Percentiles rank a stretch among this genome's conserved stretches.
Conservation (phyloP, 2,888 invertebrate genomes). For the Fabriciana adippe region DNA sequence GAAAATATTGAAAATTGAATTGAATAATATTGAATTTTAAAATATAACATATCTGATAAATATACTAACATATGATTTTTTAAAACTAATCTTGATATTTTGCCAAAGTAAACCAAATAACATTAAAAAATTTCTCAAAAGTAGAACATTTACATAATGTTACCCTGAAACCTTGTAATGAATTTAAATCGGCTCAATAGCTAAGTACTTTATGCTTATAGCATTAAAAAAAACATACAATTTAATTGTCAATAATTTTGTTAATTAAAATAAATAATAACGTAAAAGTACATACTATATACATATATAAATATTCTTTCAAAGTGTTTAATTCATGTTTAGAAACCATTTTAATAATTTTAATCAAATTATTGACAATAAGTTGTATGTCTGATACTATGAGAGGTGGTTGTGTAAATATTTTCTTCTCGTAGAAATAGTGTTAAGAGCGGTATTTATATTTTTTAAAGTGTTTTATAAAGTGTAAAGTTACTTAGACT, state of each 20-base stretch:
- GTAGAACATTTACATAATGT: conserved; percentile 15
- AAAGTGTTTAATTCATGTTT: no score
- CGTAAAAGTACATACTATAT: neutral
- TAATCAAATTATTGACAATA: conserved; percentile 7
- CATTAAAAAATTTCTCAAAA: neutral
- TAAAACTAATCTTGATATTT: conserved; percentile 7
- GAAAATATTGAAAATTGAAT: no score
- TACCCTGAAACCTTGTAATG: conserved; percentile 14
- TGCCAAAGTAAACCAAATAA: conserved; percentile 12
- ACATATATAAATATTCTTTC: neutral
- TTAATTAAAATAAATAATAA: conserved; percentile 1
- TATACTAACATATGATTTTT: neutral
- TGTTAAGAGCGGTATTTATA: conserved; percentile 60
- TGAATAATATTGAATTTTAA: no score
- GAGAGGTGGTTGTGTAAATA: conserved; percentile 66
- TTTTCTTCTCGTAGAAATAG: conserved; percentile 59
- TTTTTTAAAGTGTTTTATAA: conserved; percentile 67
- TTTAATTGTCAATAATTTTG: conserved; percentile 14
- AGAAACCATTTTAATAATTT: neutral
- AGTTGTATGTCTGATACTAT: conserved; percentile 10
- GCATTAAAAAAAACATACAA: conserved; percentile 8
- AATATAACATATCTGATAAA: conserved; percentile 13
- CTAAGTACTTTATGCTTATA: conserved; percentile 24
- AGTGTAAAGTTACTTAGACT: conserved; percentile 47
- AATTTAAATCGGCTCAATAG: conserved; percentile 25